phyloP scores from a whole-genome alignment of 2,113 vertebrate species.

The Cyprinus carpio region DNA sequence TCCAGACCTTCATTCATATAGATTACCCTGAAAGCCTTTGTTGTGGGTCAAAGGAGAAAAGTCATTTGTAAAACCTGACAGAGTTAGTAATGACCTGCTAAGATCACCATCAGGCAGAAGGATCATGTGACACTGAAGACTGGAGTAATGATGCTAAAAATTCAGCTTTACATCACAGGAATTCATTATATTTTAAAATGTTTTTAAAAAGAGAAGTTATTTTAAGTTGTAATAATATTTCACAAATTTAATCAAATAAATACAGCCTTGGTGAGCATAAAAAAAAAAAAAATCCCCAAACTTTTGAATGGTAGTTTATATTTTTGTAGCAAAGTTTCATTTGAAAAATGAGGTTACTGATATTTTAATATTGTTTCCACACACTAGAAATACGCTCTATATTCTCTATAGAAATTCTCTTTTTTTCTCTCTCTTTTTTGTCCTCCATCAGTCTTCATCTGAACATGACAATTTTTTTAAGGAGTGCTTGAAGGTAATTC shows the following conservation, averaged over 20 bases:
- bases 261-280: not conserved
- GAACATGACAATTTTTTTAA: not conserved
- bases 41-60: conserved; percentile 21
- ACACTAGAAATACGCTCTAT: not conserved
- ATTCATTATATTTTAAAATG: not conserved
- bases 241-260: not conserved
- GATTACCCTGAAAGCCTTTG: conserved; percentile 11
- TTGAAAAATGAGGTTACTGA: not conserved
- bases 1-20: conserved; percentile 27
- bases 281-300: not conserved
- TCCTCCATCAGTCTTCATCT: not conserved
- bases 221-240: not conserved
- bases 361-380: not conserved
- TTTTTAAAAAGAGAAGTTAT: not conserved
- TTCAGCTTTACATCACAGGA: not conserved
- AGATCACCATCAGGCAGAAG: not conserved
- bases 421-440: not conserved
- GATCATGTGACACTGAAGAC: not conserved
- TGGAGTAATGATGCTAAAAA: not conserved
- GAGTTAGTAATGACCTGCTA: conserved; percentile 28
- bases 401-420: not conserved
- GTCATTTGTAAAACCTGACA: conserved; percentile 36
- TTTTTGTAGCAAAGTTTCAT: not conserved
- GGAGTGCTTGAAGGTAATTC: conserved; percentile 22
- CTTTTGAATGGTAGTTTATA: not conserved